phyloP scores from a whole-genome alignment of 2,113 vertebrate species.

The Percopsis transmontana region DNA sequence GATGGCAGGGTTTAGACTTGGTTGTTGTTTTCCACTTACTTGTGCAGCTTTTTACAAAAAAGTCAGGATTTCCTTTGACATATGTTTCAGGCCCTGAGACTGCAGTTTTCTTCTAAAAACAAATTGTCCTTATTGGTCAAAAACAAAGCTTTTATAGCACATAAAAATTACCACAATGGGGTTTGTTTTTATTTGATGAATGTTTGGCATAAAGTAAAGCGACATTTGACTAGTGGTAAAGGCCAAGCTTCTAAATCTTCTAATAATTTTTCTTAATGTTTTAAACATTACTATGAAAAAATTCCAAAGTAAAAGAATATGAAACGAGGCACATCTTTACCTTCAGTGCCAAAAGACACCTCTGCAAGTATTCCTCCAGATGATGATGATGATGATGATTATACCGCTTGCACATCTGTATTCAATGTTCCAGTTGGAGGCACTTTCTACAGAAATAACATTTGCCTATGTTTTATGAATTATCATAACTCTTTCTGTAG shows the following conservation, averaged over 20 bases:
- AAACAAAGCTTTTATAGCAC: not conserved
- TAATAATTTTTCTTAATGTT: not conserved
- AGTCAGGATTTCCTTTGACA: slow-evolving; percentile 57
- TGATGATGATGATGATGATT: not conserved
- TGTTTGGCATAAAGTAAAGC: not conserved
- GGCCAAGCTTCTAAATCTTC: not conserved
- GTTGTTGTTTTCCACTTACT: slow-evolving; percentile 37
- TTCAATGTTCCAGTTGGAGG: slow-evolving; percentile 19
- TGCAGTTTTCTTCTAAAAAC: slow-evolving; percentile 26
- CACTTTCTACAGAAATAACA: slow-evolving; percentile 45
- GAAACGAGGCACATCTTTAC: not conserved
- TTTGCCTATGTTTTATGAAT: slow-evolving; percentile 42
- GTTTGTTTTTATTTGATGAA: not conserved
- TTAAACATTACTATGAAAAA: not conserved
- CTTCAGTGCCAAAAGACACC: not conserved
- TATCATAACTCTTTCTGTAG: slow-evolving; percentile 39
- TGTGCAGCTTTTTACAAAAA: slow-evolving; percentile 36
- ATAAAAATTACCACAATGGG: not conserved
- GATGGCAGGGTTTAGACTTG: not conserved
- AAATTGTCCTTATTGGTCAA: slow-evolving; percentile 15
- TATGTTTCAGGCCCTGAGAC: slow-evolving; percentile 38
- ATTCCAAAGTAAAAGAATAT: not conserved
- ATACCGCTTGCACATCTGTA: slow-evolving; percentile 40
- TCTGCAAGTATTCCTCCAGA: not conserved
- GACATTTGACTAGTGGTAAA: not conserved